Conservation (phyloP, 2,113 vertebrate genomes). For the Pheucticus melanocephalus region DNA sequence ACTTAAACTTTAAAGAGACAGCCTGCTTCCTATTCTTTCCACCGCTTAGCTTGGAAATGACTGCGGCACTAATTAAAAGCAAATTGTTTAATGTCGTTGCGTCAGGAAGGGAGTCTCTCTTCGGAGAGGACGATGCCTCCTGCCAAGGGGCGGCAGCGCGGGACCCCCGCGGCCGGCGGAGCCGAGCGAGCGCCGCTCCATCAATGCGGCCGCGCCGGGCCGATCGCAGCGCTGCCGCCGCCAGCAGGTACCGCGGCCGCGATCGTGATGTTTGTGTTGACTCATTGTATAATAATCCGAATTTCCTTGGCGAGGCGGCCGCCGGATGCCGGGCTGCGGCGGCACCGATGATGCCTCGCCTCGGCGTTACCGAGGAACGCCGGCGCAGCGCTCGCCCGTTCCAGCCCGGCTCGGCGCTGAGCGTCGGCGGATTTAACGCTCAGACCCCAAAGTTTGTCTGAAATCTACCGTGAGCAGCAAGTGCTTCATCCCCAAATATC, state of each 20-base stretch:
- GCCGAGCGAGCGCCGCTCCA: neutral
- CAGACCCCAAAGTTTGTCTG: neutral
- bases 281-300: neutral
- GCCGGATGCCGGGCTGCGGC: neutral
- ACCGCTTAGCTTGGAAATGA: conserved; percentile 23
- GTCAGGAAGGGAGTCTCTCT: conserved; percentile 24
- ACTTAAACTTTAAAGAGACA: conserved; percentile 50
- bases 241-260: neutral
- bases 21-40: neutral
- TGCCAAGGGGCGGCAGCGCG: neutral
- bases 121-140: neutral
- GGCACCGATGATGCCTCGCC: neutral
- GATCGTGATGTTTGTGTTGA: neutral
- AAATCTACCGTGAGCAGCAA: accelerated
- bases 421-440: accelerated
- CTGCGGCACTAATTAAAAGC: conserved; percentile 71
- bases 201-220: neutral
- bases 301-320: neutral
- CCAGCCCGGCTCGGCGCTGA: neutral
- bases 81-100: conserved; percentile 64
- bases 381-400: accelerated
- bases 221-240: neutral
- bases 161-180: neutral
- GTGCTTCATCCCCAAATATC: neutral
- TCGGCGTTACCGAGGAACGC: neutral